Evolutionary conservation across 2,888 invertebrate genomes (phyloP).

Genomic region (Eupithecia inturbata): DNA sequence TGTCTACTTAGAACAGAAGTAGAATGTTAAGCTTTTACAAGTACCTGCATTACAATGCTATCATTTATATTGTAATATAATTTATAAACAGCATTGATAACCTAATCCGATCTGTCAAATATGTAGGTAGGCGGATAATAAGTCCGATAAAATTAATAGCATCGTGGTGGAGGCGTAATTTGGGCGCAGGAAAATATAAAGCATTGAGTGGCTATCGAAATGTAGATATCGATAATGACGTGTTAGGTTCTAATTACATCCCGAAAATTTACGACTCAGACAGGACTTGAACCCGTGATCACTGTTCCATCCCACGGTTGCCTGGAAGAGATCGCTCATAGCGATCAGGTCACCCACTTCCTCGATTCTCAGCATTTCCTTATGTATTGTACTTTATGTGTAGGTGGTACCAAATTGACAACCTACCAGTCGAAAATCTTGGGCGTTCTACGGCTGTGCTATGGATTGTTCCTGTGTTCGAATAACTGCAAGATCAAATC

Average conservation of each 20-base stretch:
- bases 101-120: constrained; percentile 37
- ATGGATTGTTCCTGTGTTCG: not conserved
- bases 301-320: too few species aligned
- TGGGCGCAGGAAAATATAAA: constrained; percentile 36
- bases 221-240: not conserved
- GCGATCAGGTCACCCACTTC: too few species aligned
- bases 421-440: too few species aligned
- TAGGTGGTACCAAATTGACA: too few species aligned
- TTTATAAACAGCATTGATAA: constrained; percentile 35
- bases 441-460: not conserved
- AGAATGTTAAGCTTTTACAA: constrained; percentile 18
- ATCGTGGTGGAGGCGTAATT: constrained; percentile 29
- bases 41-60: constrained; percentile 49
- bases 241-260: not conserved
- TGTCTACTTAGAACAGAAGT: constrained; percentile 10
- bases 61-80: constrained; percentile 44
- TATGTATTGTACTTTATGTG: too few species aligned
- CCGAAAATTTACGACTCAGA: not conserved
- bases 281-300: not conserved
- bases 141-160: constrained; percentile 36
- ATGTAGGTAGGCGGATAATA: constrained; percentile 37
- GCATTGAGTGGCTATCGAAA: not conserved
- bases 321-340: too few species aligned
- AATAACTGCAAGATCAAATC: not conserved
- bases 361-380: too few species aligned